Evolutionary conservation across 2,888 invertebrate species (phyloP), one percentile per base, ranked within the genome.

Genomic region (Bombyx huttoni): DNA sequence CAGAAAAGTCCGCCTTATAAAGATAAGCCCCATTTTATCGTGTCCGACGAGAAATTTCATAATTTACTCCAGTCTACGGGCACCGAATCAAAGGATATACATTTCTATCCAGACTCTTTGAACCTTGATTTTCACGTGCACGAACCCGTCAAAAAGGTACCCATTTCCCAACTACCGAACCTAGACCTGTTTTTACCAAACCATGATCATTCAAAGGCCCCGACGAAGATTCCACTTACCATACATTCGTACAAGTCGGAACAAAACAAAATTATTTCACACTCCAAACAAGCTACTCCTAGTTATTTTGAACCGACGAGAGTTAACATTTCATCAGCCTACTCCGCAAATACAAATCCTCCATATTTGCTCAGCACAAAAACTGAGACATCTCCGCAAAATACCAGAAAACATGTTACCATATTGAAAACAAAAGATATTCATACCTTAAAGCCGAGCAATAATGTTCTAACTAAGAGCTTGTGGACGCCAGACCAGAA

Each of bases 101-200:
- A 13, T 51, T 13, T 50, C 46, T 13, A 8, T 34, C 50, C 33
- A 13, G 51, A 33, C 9, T 13, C 51, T 34, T 47, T 48, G 1
- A 51, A 52, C 7, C 47, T 50, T 45, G 34, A 33, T 14, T 13
- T 34, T 13, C 52, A 48, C 47, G 12, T 57, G 13, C 65, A 66
- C 35, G 69, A 75, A 5, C 56, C 64, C 2, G 53, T 70, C 7
- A 65, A 57, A 51, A 79, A 74, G 62, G 51, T 70, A 13, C 67
- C 75, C 6, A 56, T 69, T 9, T 68, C 73, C 34, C 63, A 73
- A 58, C 35, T 68, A 45, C 67, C 75, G 13, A 66, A 71, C 52
- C 61, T 71, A 14, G 66, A 70, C 54, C 75, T 67, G 51, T 82
- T 83, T 54, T 52, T 66, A 49, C 82, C 84, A 14, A 61, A 59